Conservation (phyloP, 2,888 invertebrate species). For the Melanotus villosus region DNA sequence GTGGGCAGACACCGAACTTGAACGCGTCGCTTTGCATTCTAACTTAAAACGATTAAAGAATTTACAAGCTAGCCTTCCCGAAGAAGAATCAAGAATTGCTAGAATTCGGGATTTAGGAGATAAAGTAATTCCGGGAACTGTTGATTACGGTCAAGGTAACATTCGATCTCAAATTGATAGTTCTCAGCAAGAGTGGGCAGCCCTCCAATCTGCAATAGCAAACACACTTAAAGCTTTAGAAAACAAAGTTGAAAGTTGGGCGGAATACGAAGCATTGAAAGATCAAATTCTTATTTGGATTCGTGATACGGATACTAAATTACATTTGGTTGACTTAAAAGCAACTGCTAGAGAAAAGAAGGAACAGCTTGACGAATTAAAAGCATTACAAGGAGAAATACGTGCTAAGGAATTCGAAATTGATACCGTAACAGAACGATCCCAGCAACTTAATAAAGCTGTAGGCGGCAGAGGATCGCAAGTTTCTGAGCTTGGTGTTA, state of each 20-base stretch:
- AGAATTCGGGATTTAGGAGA: conserved; percentile 88
- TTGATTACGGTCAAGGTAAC: conserved; percentile 86
- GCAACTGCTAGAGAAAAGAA: conserved; percentile 87
- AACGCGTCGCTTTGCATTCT: conserved; percentile 87
- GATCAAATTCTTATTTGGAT: conserved; percentile 91
- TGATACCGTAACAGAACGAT: conserved; percentile 92
- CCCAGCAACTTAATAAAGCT: conserved; percentile 86
- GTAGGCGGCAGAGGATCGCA: conserved; percentile 83
- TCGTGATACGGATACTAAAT: conserved; percentile 86
- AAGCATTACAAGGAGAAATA: conserved; percentile 88
- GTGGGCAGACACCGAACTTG: conserved; percentile 88
- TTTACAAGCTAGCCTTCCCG: conserved; percentile 82
- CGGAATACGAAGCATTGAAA: conserved; percentile 89
- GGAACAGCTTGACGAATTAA: conserved; percentile 84
- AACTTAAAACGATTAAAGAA: conserved; percentile 85
- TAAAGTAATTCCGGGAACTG: conserved; percentile 90
- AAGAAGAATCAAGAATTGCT: conserved; percentile 88
- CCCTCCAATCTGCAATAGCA: conserved; percentile 81
- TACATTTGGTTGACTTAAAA: conserved; percentile 91
- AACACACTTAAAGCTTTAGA: conserved; percentile 86
- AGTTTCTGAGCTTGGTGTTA: conserved; percentile 91
- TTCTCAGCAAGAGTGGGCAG: conserved; percentile 93
- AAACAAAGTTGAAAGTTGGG: conserved; percentile 90
- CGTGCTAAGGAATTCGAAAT: conserved; percentile 93
- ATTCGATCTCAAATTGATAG: conserved; percentile 90